A percentile compares a stretch with the other conserved stretches of the same genome.
Conservation (phyloP, 2,113 vertebrate species). For the Equus przewalskii region DNA sequence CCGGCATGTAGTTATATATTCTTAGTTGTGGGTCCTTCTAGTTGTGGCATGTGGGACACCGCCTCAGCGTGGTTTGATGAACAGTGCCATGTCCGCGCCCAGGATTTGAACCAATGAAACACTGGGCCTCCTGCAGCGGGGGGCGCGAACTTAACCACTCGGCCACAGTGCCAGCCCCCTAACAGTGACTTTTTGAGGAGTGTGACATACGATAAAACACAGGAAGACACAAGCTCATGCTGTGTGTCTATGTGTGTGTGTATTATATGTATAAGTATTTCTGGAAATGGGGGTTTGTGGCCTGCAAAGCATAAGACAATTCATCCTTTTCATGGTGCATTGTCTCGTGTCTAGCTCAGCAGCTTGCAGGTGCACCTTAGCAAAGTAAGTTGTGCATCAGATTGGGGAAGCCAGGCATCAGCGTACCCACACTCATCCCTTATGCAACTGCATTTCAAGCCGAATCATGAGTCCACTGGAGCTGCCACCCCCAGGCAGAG, state of each 20-base stretch:
- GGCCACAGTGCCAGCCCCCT: no score
- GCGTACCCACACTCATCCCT: rapidly evolving
- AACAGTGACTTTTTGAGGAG: no score
- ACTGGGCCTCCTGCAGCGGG: no score
- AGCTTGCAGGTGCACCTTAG: rapidly evolving
- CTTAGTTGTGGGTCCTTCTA: no score
- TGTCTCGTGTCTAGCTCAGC: neutral
- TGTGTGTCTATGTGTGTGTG: neutral
- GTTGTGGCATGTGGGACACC: no score
- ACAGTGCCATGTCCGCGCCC: no score
- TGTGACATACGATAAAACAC: rapidly evolving
- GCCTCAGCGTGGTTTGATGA: no score
- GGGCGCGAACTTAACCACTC: no score
- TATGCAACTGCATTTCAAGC: rapidly evolving
- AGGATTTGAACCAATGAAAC: no score
- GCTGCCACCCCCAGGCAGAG: neutral
- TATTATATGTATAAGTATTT: neutral
- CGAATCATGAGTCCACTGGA: neutral
- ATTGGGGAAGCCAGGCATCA: no score
- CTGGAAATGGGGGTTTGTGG: rapidly evolving
- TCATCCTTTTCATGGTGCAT: rapidly evolving
- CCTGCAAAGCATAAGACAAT: neutral
- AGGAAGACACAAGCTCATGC: neutral
- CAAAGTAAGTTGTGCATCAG: neutral
- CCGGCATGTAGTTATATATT: no score